phyloP scores from a whole-genome alignment of 2,113 vertebrate species.

The Syrrhaptes paradoxus region DNA sequence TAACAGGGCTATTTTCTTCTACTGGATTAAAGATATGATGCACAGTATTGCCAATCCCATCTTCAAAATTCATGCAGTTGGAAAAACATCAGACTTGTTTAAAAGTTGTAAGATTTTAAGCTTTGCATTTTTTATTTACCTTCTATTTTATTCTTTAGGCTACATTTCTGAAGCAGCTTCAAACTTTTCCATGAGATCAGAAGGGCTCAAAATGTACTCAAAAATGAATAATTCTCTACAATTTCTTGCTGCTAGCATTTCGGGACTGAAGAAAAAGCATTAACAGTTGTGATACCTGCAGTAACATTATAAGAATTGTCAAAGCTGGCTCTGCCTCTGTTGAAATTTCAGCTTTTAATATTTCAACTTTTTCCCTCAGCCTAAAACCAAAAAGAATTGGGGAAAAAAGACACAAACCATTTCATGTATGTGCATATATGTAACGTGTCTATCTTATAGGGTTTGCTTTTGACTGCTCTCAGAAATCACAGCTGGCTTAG shows the following conservation, averaged over 20 bases:
- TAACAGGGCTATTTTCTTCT: neutral
- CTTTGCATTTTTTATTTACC: neutral
- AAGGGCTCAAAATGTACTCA: neutral
- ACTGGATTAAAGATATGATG: neutral
- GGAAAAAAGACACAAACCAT: neutral
- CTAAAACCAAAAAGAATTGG: neutral
- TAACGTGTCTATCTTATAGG: neutral
- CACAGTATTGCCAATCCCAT: neutral
- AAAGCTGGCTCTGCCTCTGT: neutral
- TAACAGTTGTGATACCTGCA: neutral
- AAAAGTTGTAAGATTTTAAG: neutral
- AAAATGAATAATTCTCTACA: neutral
- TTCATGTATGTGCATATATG: neutral
- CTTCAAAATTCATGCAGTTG: neutral
- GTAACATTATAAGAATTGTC: neutral
- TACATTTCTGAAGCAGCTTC: neutral
- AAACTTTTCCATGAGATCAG: neutral
- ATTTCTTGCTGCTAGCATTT: neutral
- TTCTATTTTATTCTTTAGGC: neutral
- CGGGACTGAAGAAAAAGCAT: neutral
- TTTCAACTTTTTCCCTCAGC: neutral
- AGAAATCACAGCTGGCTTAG: neutral
- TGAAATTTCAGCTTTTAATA: neutral
- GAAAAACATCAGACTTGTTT: neutral
- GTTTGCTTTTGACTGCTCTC: neutral